Evolutionary conservation across 2,797 vertebrate genomes (phyloP).

Genomic region (Lophius americanus): DNA sequence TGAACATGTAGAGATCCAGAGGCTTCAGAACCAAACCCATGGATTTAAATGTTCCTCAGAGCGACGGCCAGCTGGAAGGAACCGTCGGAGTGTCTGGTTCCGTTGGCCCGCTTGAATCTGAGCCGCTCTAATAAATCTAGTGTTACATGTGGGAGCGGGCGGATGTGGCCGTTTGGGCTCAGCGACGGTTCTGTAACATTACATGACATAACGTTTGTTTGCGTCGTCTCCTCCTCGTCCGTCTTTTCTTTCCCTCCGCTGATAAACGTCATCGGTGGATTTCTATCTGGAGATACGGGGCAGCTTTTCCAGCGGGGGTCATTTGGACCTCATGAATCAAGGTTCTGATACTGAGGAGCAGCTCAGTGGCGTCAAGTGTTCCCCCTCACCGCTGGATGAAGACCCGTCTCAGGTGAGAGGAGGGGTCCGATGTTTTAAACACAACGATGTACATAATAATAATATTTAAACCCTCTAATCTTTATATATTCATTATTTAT

Average conservation of each 20-base stretch:
- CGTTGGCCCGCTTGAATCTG: no score
- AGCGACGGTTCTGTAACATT: neutral
- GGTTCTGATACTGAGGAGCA: slow-evolving; percentile 60
- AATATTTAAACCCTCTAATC: no score
- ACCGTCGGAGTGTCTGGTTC: no score
- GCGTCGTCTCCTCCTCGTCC: slow-evolving; percentile 44
- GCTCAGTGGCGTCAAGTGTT: slow-evolving; percentile 57
- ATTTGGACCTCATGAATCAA: slow-evolving; percentile 73
- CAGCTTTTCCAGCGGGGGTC: slow-evolving; percentile 69
- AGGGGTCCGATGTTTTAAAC: slow-evolving; percentile 28
- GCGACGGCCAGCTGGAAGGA: no score
- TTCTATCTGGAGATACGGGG: slow-evolving; percentile 72
- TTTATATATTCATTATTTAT: no score
- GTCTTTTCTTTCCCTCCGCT: slow-evolving; percentile 50
- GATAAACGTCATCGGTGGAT: slow-evolving; percentile 66
- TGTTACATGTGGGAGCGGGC: no score
- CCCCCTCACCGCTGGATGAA: slow-evolving; percentile 63
- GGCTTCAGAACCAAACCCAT: no score
- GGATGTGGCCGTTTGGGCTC: no score
- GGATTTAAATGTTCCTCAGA: no score
- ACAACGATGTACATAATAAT: neutral
- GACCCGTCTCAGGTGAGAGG: slow-evolving; percentile 49
- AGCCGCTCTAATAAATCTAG: no score
- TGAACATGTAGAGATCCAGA: no score
- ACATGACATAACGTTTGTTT: slow-evolving; percentile 60